Evolutionary conservation across 2,113 vertebrate genomes (phyloP).

Genomic region (Oreochromis aureus): DNA sequence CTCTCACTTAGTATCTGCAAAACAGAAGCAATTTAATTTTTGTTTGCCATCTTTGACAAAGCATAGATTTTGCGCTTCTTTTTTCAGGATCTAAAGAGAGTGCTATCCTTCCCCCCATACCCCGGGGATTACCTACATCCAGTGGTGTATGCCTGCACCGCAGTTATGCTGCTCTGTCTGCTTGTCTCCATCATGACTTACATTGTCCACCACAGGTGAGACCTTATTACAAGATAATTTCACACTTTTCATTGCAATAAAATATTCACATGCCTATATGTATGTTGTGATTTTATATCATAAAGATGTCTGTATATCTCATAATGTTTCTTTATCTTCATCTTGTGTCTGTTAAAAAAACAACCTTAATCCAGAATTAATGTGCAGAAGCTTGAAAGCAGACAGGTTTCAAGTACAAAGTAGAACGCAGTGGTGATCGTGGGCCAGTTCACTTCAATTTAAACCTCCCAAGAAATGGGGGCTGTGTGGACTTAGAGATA

Average conservation of each 20-base stretch:
- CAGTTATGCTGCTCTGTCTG: conserved; percentile 91
- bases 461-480: not conserved
- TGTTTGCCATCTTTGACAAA: not conserved
- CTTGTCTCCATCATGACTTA: conserved; percentile 89
- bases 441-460: not conserved
- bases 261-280: not conserved
- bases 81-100: conserved; percentile 89
- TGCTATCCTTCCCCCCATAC: conserved; percentile 87
- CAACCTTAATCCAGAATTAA: not conserved
- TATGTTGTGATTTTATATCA: not conserved
- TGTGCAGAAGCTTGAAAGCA: not conserved
- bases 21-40: not conserved
- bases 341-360: not conserved
- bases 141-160: conserved; percentile 96
- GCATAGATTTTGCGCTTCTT: not conserved
- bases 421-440: not conserved
- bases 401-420: not conserved
- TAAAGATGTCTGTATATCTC: not conserved
- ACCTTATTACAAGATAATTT: not conserved
- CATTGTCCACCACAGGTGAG: conserved; percentile 84
- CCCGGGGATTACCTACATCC: conserved; percentile 95
- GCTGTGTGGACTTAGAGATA: not conserved
- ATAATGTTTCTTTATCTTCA: not conserved
- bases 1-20: not conserved
- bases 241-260: not conserved